A percentile compares a stretch with the other conserved stretches of the same genome.
These are phyloP conservation scores for Idaea biselata DNA, from an alignment of 2,888 invertebrate genomes.

Conservation along the genomic window DNA sequence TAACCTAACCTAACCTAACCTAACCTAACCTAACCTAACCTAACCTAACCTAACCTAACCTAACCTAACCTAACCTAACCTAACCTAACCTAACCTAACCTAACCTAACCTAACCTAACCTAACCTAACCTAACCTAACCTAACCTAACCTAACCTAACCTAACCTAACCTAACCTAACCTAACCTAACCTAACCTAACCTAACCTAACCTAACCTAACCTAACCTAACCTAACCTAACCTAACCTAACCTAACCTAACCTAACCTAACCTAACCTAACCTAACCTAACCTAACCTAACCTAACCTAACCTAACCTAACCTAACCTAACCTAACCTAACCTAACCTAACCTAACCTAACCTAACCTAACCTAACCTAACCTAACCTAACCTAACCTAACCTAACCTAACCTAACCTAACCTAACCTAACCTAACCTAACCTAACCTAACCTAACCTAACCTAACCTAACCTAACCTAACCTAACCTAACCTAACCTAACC, in stretches of 20 bases:
- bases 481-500: slow-evolving; percentile 23
- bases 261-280: slow-evolving; percentile 29
- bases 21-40: slow-evolving; percentile 26
- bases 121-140: slow-evolving; percentile 28
- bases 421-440: slow-evolving; percentile 29
- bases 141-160: slow-evolving; percentile 13
- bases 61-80: slow-evolving; percentile 24
- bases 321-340: slow-evolving; percentile 18
- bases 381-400: slow-evolving; percentile 24
- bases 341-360: slow-evolving; percentile 25
- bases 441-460: slow-evolving; percentile 21
- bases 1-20: slow-evolving; percentile 15
- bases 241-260: slow-evolving; percentile 28
- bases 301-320: slow-evolving; percentile 3
- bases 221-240: slow-evolving; percentile 24
- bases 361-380: slow-evolving; percentile 23
- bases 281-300: slow-evolving; percentile 25
- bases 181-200: slow-evolving; percentile 26
- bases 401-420: slow-evolving; percentile 28
- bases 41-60: slow-evolving; percentile 23
- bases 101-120: slow-evolving; percentile 28
- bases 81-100: slow-evolving; percentile 27
- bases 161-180: slow-evolving; percentile 18
- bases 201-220: slow-evolving; percentile 23
- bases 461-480: slow-evolving; percentile 15